phyloP scores from a whole-genome alignment of 2,888 invertebrate species.

The Lasioglossum figueresi region DNA sequence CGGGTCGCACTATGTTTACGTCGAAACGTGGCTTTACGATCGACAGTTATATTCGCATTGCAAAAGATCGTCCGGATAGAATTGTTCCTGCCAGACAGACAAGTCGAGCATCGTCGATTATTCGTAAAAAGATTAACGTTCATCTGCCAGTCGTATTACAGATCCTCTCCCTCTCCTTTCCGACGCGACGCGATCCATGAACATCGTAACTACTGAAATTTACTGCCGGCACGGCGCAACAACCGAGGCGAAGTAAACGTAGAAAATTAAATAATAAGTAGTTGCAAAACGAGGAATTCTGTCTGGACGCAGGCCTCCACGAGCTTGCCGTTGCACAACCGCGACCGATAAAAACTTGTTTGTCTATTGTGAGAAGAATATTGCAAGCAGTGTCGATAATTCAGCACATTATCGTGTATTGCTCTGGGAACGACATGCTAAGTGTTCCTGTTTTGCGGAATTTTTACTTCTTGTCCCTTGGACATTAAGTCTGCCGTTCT shows the following conservation, averaged over 20 bases:
- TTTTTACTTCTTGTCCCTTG: background rate
- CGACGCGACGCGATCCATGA: background rate
- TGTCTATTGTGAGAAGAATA: background rate
- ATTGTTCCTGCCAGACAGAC: constrained; percentile 34
- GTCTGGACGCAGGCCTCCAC: background rate
- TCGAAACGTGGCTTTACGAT: constrained; percentile 47
- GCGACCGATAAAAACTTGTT: background rate
- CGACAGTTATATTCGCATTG: constrained; percentile 46
- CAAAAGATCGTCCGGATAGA: constrained; percentile 41
- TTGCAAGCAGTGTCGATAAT: background rate
- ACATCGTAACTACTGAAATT: constrained; percentile 16
- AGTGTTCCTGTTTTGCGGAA: background rate
- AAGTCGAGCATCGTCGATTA: constrained; percentile 37
- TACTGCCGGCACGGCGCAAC: background rate
- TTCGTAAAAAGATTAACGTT: constrained; percentile 43
- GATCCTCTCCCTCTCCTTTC: background rate
- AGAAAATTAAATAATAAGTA: constrained; percentile 31
- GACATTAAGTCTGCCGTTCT: background rate
- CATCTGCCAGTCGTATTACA: constrained; percentile 24
- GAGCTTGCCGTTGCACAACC: constrained; percentile 2
- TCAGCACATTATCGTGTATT: background rate
- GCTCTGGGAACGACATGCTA: background rate
- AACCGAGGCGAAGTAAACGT: background rate
- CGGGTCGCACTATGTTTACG: constrained; percentile 35
- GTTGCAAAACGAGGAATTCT: constrained; percentile 17